Evolutionary conservation across 2,797 vertebrate genomes (phyloP).

Genomic region (Oreochromis grahami): DNA sequence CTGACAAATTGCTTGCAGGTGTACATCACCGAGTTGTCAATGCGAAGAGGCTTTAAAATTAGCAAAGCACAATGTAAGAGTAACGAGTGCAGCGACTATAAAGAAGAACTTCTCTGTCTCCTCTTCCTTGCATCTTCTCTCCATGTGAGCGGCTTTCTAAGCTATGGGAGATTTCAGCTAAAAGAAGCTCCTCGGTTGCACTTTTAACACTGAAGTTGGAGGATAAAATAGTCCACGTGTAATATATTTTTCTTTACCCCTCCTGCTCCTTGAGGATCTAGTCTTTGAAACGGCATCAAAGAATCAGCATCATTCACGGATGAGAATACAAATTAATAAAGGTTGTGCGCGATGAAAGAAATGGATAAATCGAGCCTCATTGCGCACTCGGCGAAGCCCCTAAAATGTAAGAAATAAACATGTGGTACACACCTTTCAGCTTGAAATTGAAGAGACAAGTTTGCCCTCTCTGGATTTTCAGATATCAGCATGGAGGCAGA

Average conservation of each 20-base stretch:
- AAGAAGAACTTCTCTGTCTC: constrained; percentile 81
- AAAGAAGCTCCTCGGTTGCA: not conserved
- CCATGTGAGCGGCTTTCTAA: not conserved
- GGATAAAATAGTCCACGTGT: not conserved
- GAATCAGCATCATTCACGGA: not conserved
- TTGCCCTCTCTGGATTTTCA: constrained; percentile 62
- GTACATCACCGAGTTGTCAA: constrained; percentile 92
- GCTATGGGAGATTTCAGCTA: not conserved
- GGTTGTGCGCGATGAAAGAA: not conserved
- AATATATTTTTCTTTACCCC: not conserved
- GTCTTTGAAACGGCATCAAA: constrained; percentile 12
- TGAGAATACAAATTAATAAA: not conserved
- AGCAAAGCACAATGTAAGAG: constrained; percentile 92
- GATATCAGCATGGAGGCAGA: constrained; percentile 67
- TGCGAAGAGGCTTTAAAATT: constrained; percentile 90
- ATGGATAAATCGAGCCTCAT: not conserved
- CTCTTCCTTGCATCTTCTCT: constrained; percentile 30
- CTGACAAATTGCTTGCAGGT: constrained; percentile 99
- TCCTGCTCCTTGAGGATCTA: not conserved
- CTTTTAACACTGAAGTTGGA: not conserved
- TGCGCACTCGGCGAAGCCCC: not conserved
- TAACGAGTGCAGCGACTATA: constrained; percentile 87
- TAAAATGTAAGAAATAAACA: constrained; percentile 62
- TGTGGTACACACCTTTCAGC: constrained; percentile 80
- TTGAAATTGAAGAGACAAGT: constrained; percentile 64